A percentile compares a stretch with the other conserved stretches of the same genome.
These are phyloP conservation scores for Tiliacea aurago DNA, from an alignment of 2,888 invertebrate species.

Conservation along the genomic window DNA sequence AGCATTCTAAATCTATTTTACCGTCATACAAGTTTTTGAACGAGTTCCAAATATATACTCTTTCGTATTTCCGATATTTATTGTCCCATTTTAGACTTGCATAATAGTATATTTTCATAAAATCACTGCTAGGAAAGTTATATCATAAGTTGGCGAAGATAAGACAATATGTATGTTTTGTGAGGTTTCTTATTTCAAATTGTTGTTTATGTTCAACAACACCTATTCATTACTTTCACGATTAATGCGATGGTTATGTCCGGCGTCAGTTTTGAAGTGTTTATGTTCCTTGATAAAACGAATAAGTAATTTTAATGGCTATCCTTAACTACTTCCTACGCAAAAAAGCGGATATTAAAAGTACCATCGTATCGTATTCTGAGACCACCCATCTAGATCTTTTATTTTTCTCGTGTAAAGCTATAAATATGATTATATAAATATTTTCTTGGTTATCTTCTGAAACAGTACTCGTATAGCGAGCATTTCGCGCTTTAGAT, in stretches of 20 bases:
- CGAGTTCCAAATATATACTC: conserved; percentile 77
- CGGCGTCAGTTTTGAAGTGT: conserved; percentile 20
- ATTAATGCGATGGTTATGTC: conserved; percentile 23
- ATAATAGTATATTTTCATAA: conserved; percentile 55
- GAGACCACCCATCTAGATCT: conserved; percentile 53
- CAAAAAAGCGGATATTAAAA: conserved; percentile 50
- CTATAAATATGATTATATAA: conserved; percentile 66
- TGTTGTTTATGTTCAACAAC: conserved; percentile 22
- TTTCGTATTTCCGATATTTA: conserved; percentile 75
- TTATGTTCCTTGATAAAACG: conserved; percentile 34
- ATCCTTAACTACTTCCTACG: conserved; percentile 46
- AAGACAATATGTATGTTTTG: conserved; percentile 23
- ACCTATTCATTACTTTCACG: conserved; percentile 17
- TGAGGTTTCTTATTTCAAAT: conserved; percentile 6
- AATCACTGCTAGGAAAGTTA: conserved; percentile 58
- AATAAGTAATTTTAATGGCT: conserved; percentile 46
- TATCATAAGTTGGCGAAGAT: conserved; percentile 44
- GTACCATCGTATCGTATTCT: conserved; percentile 34
- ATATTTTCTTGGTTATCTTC: conserved; percentile 71
- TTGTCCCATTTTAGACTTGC: conserved; percentile 71
- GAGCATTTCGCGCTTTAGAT: conserved; percentile 75
- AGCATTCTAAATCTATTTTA: conserved; percentile 76
- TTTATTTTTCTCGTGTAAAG: conserved; percentile 49
- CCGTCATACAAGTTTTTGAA: conserved; percentile 75
- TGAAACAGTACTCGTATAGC: conserved; percentile 66